Base-by-base conservation (phyloP, 2,113 vertebrate genomes). In the Phrynosoma blainvillii region DNA sequence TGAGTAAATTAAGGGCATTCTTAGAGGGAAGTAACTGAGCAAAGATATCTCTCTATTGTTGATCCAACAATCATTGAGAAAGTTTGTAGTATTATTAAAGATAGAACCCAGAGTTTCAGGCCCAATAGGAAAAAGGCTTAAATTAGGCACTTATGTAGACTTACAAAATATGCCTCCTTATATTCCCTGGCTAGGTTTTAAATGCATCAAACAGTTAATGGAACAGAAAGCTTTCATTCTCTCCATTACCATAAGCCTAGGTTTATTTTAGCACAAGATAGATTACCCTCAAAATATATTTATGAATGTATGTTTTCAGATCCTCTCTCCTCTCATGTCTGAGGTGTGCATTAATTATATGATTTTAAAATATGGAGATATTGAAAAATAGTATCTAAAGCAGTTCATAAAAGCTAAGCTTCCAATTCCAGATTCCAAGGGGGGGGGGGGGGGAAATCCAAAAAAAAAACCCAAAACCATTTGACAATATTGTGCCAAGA, bases 311-410 rank as follows among this genome's bases (percentile, higher is more conserved):
- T 27, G 71, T 52, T 40, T 62, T 18, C 23, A 42, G 23, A 56
- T 75, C 70, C n/a, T 74, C 11, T n/a, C 7, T 59, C 54, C 27
- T 65, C 21, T 3, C 25, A 40, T 16, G 21, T 27, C 76, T 40
- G 18, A 42, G 32, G 74, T 85, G 27, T 25, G 12, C 47, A 66
- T 30, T 85, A 66, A 77, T 47, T 66, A 62, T 66, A 85, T 14
- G 16, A 66, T 66, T 82, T 83, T 18, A 66, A 84, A 73, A 84
- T 74, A 84, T 73, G 52, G 71, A 71, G 30, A n/a, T 84, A 65
- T n/a, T 66, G 3, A 20, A 68, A 5, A 59, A 23, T 40, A 30
- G 20, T 77, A 85, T n/a, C 54, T 77, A 5, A 77, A 47, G 65
- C 12, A 42, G 36, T 76, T 84, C 42, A 65, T 25, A 42, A 23